These are phyloP conservation scores for Vanacampus margaritifer DNA, from an alignment of 2,113 vertebrate species.

Conservation along the genomic window DNA sequence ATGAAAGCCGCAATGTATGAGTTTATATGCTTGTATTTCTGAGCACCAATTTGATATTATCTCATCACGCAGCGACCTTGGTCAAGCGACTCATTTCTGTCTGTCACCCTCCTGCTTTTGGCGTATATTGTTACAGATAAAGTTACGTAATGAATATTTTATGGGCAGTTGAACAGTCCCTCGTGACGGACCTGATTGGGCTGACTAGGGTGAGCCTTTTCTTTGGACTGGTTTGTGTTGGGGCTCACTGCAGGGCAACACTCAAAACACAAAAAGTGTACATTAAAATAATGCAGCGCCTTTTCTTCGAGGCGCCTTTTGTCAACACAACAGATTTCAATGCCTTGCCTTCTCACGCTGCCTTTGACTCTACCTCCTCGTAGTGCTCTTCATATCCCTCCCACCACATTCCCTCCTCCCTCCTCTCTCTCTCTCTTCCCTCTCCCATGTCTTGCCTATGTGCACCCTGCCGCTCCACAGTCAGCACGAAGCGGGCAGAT, in stretches of 20 bases:
- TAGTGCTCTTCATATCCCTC: constrained; percentile 58
- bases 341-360: constrained; percentile 42
- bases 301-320: constrained; percentile 32
- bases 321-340: constrained; percentile 43
- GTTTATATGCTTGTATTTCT: background rate
- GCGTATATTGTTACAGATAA: constrained; percentile 55
- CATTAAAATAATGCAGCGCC: constrained; percentile 11
- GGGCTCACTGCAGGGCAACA: constrained; percentile 39
- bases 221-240: constrained; percentile 25
- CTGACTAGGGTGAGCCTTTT: constrained; percentile 23
- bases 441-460: constrained; percentile 41
- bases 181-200: constrained; percentile 42
- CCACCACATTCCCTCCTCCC: constrained; percentile 43
- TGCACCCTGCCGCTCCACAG: constrained; percentile 48
- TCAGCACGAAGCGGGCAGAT: constrained; percentile 56
- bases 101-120: constrained; percentile 31
- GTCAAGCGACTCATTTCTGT: constrained; percentile 12
- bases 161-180: constrained; percentile 55
- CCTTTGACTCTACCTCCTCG: constrained; percentile 50
- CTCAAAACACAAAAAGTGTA: constrained; percentile 27
- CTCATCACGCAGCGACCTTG: background rate
- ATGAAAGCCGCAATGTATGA: background rate
- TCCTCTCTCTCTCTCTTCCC: constrained; percentile 26
- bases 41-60: background rate
- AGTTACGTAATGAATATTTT: constrained; percentile 74